Conservation (phyloP, 2,888 invertebrate genomes). For the Tenthredo livida region DNA sequence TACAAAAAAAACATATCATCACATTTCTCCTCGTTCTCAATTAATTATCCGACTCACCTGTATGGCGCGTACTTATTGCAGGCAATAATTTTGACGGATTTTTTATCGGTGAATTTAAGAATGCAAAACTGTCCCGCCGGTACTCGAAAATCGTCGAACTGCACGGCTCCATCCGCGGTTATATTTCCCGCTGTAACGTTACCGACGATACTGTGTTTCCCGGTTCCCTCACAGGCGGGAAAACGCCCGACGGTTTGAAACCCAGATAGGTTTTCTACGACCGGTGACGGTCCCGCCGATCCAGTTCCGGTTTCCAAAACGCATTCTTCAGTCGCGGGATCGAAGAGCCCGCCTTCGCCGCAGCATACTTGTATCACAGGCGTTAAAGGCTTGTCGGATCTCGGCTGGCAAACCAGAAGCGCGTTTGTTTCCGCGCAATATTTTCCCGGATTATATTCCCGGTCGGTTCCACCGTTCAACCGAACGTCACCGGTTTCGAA, state of each 20-base stretch:
- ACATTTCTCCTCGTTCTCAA: no score
- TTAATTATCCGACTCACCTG: no score
- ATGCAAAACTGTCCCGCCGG: slow-evolving; percentile 77
- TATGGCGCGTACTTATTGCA: slow-evolving; percentile 82
- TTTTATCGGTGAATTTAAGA: slow-evolving; percentile 74
- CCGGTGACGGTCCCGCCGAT: slow-evolving; percentile 63
- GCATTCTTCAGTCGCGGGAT: background rate
- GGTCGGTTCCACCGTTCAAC: slow-evolving; percentile 78
- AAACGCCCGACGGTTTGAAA: slow-evolving; percentile 79
- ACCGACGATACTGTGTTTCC: slow-evolving; percentile 82
- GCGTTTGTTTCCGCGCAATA: slow-evolving; percentile 86
- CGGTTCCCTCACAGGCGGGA: slow-evolving; percentile 79
- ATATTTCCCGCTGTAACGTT: slow-evolving; percentile 80
- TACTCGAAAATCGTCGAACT: slow-evolving; percentile 77
- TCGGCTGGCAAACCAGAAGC: slow-evolving; percentile 82
- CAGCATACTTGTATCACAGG: slow-evolving; percentile 85
- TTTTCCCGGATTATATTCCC: slow-evolving; percentile 79
- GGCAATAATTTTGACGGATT: slow-evolving; percentile 81
- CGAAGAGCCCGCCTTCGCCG: slow-evolving; percentile 79
- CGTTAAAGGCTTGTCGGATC: slow-evolving; percentile 72
- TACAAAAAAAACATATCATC: no score
- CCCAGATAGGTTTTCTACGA: slow-evolving; percentile 73
- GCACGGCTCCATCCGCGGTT: slow-evolving; percentile 80
- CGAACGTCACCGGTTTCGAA: slow-evolving; percentile 85
- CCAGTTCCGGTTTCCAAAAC: slow-evolving; percentile 6